A percentile compares a stretch with the other conserved stretches of the same genome.
phyloP scores from a whole-genome alignment of 2,888 invertebrate species.

The Xylocampa areola region DNA sequence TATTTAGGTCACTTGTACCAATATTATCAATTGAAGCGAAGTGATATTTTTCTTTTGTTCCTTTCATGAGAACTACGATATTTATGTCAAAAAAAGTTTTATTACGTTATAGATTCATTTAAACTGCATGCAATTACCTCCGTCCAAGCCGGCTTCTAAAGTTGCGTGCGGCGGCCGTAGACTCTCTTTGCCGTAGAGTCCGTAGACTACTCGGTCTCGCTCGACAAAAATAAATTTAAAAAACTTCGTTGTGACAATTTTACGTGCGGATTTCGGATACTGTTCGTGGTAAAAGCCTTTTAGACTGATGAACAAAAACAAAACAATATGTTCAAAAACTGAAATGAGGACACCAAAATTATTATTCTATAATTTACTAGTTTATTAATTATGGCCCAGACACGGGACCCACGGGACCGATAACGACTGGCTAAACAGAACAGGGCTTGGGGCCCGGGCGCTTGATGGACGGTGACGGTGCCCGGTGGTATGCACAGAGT shows the following conservation, averaged over 20 bases:
- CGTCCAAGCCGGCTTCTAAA: slow-evolving; percentile 29
- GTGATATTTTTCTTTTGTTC: neutral
- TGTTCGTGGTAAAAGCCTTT: slow-evolving; percentile 5
- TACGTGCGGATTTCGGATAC: slow-evolving; percentile 8
- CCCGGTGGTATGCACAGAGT: no score
- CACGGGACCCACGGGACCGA: slow-evolving; percentile 19
- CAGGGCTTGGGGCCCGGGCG: no score
- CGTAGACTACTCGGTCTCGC: slow-evolving; percentile 14
- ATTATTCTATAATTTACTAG: slow-evolving; percentile 31
- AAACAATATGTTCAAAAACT: slow-evolving; percentile 32
- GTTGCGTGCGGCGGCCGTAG: no score
- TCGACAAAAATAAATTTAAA: slow-evolving; percentile 7
- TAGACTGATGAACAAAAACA: slow-evolving; percentile 16
- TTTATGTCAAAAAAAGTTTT: neutral
- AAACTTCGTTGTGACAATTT: slow-evolving; percentile 4
- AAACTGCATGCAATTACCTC: slow-evolving; percentile 28
- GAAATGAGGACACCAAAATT: slow-evolving; percentile 40
- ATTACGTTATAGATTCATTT: no score
- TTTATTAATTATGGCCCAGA: slow-evolving; percentile 16
- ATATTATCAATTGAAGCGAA: slow-evolving; percentile 29
- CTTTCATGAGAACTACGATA: neutral
- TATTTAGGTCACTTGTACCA: no score
- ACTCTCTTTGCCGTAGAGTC: no score
- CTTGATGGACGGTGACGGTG: no score
- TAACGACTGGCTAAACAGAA: no score